A percentile compares a stretch with the other conserved stretches of the same genome.
phyloP scores from a whole-genome alignment of 1,140 invertebrate species.

The Lasaia peninsularis region DNA sequence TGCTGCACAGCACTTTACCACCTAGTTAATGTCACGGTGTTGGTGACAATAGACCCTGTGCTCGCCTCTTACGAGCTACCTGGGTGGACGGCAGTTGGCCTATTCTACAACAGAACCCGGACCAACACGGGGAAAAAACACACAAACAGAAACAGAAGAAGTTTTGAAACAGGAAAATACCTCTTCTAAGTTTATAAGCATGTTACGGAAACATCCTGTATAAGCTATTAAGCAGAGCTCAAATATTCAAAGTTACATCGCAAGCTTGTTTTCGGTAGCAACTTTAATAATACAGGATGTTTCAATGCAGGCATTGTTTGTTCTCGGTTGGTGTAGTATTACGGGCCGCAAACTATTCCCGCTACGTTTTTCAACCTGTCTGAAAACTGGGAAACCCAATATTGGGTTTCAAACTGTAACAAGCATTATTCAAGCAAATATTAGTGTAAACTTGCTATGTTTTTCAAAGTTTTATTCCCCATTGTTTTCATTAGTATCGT shows the following conservation, averaged over 20 bases:
- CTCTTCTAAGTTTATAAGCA: too few relatives aligned
- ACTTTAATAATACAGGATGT: slow-evolving; percentile 6
- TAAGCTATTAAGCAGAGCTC: neutral
- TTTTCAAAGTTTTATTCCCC: neutral
- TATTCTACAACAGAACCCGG: too few relatives aligned
- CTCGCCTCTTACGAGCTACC: too few relatives aligned
- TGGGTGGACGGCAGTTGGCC: too few relatives aligned
- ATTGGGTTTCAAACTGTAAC: slow-evolving; percentile 9
- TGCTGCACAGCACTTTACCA: too few relatives aligned
- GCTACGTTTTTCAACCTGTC: slow-evolving; percentile 7
- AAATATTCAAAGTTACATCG: neutral
- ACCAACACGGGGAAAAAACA: too few relatives aligned
- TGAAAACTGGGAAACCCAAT: neutral
- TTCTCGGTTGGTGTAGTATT: slow-evolving; percentile 1
- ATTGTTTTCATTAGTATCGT: neutral
- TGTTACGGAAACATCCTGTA: too few relatives aligned
- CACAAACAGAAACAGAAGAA: too few relatives aligned
- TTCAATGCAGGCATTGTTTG: neutral
- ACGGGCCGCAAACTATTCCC: neutral
- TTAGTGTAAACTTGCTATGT: neutral
- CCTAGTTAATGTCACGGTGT: too few relatives aligned
- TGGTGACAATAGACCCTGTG: too few relatives aligned
- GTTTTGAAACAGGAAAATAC: too few relatives aligned
- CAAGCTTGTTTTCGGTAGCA: neutral
- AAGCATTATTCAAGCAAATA: neutral